Base-by-base conservation (phyloP, 2,113 vertebrate species). In the Isichthys henryi region DNA sequence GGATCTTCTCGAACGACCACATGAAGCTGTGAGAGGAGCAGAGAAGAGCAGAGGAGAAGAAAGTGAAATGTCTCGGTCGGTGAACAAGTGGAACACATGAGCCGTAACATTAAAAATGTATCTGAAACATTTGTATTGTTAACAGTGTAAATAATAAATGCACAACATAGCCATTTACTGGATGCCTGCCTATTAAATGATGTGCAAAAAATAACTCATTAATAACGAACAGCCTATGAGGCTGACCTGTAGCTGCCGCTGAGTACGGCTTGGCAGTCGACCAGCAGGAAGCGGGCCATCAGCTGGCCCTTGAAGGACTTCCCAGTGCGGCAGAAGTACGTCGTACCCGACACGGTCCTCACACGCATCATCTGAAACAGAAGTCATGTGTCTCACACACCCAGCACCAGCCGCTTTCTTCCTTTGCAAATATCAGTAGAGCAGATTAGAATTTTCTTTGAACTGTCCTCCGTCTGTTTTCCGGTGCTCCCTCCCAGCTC, bases 1-100 rank as follows among this genome's bases (percentile, higher is more conserved):
- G 98, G 89, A 99, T 97, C 96, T 99, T 99, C 96, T 99, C 98
- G 90, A 97, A 99, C 27, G 98, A 99, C 98, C 98, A 99, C 98
- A 98, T 99, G 85, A 99, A 99, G 92, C 98, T 99, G 89, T 2
- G 21, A 91, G 88, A 11, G 90, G 87, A 92, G 90, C 35, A 92
- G 52, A 53, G 74, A 91, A 3, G n/a, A 91, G 90, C 13, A 90
- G 87, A 92, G 90, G 27, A 92, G 74, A 91, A 3, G 90, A 90
- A 23, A 86, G 43, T 0, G 23, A 74, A 17, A 45, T 43, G 0
- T 17, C 23, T 83, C n/a, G 11, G 27, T 35, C 48, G 2, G 3
- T 86, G 13, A 86, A 21, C 31, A 53, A 87, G 27, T 13, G 1
- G 17, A 56, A 87, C 17, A 87, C 21, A 35, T 31, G 5, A 39